Base-by-base conservation (phyloP, 2,888 invertebrate species). In the Tridacna crocea region DNA sequence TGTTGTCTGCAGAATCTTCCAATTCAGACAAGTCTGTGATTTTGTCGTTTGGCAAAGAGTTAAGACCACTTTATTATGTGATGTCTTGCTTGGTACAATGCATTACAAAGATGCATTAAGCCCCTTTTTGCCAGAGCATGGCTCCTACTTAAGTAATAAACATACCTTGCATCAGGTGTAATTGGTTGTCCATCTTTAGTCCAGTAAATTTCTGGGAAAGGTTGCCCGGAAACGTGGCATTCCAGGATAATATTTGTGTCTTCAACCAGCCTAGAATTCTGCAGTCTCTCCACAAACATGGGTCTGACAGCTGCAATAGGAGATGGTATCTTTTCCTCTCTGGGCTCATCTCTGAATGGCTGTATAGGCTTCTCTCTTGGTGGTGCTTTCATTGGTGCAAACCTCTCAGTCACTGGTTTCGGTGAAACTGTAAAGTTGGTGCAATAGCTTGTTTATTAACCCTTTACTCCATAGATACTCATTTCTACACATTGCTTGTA, bases 221-320 rank as follows among this genome's bases (percentile, higher is more conserved):
- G 94, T 80, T 93, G 90, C 27, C 93, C 93, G 60, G 90, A 87
- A 17, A 94, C 92, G 26, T 90, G 84, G 77, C 93, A 93, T 82
- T 94, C 94, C 85, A 94, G 89, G 79, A 92, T 91, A 72, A 93
- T 90, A 77, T 93, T 94, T 77, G 94, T 94, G 66, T 95, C 95
- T 77, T 94, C 94, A 4, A 91, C 87, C 78, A 95, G 92, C 87
- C 91, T 89, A 61, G 90, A 91, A 72, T 93, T 92, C 61, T 89
- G 89, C 77, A 94, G 88, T 63, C 88, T 77, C 83, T 92, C 91
- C 13, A 91, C 86, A 77, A 92, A 92, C 60, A 88, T 86, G 63
- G 92, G 92, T 26, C 88, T 89, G n/a, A 91, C 88, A 22, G 88
- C 88, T 63, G 90, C 90, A 24, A 90, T 88, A 19, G 89, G 89